A percentile compares a stretch with the other conserved stretches of the same genome.
phyloP scores from a whole-genome alignment of 2,113 vertebrate genomes.

The Psilopsiagon aymara region DNA sequence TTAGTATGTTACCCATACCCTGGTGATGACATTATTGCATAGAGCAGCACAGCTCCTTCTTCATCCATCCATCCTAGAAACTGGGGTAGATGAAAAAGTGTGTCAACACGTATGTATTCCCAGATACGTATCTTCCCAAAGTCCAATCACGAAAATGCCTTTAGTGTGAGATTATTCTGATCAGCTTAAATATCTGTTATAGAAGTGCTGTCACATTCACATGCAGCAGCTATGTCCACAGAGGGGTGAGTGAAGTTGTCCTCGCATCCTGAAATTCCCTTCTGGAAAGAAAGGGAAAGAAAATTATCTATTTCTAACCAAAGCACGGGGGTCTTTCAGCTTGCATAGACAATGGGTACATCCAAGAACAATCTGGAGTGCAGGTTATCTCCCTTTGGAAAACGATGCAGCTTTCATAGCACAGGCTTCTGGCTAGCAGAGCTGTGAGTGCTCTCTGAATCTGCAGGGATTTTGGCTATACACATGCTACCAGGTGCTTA shows the following conservation, averaged over 20 bases:
- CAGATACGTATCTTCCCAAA: background rate
- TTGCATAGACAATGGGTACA: background rate
- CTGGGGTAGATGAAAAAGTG: background rate
- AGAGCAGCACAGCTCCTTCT: background rate
- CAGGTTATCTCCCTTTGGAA: background rate
- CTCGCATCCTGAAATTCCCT: background rate
- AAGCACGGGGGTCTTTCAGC: background rate
- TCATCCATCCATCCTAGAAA: background rate
- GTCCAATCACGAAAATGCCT: background rate
- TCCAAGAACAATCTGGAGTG: background rate
- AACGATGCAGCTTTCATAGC: background rate
- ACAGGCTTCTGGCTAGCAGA: background rate
- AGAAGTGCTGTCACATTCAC: background rate
- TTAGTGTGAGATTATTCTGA: background rate
- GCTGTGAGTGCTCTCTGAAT: background rate
- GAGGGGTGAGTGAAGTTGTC: background rate
- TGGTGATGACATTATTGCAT: background rate
- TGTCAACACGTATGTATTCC: background rate
- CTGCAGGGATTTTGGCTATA: background rate
- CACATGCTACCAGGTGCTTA: background rate
- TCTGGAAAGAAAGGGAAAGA: background rate
- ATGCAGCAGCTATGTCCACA: background rate
- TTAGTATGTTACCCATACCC: background rate
- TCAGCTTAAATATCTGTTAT: background rate
- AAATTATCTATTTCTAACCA: background rate